Evolutionary conservation across 2,888 invertebrate species (phyloP).

Genomic region (Hecatera dysodea): DNA sequence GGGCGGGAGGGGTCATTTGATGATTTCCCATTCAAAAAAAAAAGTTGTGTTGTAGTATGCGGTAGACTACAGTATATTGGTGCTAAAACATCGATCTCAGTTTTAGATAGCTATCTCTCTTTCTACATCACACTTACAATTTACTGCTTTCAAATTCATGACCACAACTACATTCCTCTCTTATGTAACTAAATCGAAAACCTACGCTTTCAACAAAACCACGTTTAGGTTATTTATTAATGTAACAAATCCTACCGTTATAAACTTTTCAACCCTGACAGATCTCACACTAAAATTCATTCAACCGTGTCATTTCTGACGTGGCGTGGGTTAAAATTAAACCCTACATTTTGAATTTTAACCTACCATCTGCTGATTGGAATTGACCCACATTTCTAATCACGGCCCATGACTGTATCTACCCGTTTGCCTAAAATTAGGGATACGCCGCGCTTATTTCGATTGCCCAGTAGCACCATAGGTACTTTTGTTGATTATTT

Average conservation of each 20-base stretch:
- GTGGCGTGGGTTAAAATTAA: constrained; percentile 47
- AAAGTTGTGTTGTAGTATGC: too few species aligned
- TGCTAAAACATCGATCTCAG: too few species aligned
- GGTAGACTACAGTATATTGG: too few species aligned
- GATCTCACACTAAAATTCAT: constrained; percentile 25
- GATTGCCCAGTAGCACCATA: neutral
- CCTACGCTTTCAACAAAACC: too few species aligned
- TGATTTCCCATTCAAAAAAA: too few species aligned
- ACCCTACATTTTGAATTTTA: constrained; percentile 44
- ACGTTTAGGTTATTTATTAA: too few species aligned
- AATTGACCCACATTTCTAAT: constrained; percentile 55
- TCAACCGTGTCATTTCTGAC: constrained; percentile 33
- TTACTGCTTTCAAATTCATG: too few species aligned
- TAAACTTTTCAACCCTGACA: constrained; percentile 48
- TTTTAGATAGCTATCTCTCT: too few species aligned
- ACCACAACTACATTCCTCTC: too few species aligned
- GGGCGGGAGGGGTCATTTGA: too few species aligned
- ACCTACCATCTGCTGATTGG: constrained; percentile 51
- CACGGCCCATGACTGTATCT: constrained; percentile 26
- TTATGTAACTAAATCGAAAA: too few species aligned
- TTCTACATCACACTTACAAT: too few species aligned
- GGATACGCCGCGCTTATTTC: constrained; percentile 19
- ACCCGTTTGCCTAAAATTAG: constrained; percentile 33
- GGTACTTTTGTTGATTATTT: constrained; percentile 17
- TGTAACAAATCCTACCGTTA: constrained; percentile 12